These are phyloP conservation scores for Acleris literana DNA, from an alignment of 2,888 invertebrate genomes.

Conservation along the genomic window DNA sequence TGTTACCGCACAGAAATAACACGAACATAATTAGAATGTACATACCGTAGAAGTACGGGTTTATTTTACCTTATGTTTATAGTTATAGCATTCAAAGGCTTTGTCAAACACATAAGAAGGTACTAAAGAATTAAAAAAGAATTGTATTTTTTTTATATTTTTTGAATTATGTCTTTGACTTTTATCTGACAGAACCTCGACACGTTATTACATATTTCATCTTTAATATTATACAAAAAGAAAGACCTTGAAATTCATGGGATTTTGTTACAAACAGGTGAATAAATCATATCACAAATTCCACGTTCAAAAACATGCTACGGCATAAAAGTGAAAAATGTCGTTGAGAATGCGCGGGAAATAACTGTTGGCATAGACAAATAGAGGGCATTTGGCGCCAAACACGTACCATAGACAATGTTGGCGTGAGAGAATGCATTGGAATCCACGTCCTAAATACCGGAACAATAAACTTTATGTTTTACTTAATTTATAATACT, in stretches of 20 bases:
- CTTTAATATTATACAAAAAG: not conserved
- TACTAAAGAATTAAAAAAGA: not conserved
- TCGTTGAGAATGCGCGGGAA: constrained; percentile 15
- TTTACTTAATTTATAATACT: not conserved
- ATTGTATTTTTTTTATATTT: no score
- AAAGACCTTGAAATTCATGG: not conserved
- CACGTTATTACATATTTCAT: not conserved
- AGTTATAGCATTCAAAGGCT: not conserved
- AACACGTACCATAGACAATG: constrained; percentile 5
- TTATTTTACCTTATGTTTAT: not conserved
- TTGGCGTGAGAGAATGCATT: constrained; percentile 3
- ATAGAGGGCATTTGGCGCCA: constrained; percentile 10
- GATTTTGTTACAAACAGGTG: constrained; percentile 8
- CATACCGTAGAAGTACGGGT: not conserved
- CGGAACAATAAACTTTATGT: constrained; percentile 1
- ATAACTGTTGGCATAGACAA: constrained; percentile 17
- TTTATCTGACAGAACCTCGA: not conserved
- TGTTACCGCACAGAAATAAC: constrained; percentile 17
- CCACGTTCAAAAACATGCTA: constrained; percentile 2
- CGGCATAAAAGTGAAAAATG: constrained; percentile 8
- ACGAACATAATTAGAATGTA: constrained; percentile 7
- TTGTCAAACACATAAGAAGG: not conserved
- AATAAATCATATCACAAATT: constrained; percentile 21
- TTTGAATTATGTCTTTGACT: no score
- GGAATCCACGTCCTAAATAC: not conserved